phyloP scores from a whole-genome alignment of 1,140 invertebrate species.

The Bactericera cockerelli region DNA sequence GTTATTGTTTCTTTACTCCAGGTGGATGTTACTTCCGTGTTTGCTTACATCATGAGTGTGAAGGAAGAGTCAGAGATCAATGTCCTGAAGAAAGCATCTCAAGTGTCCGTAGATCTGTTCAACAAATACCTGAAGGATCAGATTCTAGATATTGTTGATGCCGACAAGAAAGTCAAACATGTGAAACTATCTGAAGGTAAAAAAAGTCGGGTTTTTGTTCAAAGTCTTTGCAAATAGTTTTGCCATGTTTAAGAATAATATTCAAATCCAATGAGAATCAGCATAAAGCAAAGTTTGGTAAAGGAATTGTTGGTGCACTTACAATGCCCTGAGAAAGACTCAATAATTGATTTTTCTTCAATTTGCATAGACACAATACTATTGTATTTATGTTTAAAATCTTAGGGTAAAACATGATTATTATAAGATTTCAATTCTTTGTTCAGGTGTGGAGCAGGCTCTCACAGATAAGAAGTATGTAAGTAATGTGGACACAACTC shows the following conservation, averaged over 20 bases:
- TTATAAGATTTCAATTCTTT: not conserved
- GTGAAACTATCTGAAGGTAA: conserved; percentile 73
- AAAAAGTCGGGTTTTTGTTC: too few species aligned
- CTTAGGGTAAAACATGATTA: too few species aligned
- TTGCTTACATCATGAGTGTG: conserved; percentile 78
- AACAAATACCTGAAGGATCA: conserved; percentile 93
- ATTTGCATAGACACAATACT: too few species aligned
- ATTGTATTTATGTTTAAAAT: too few species aligned
- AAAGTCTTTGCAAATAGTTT: too few species aligned
- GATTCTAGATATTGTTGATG: conserved; percentile 97
- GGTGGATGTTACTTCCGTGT: conserved; percentile 69
- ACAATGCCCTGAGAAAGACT: too few species aligned
- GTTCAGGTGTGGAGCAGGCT: conserved; percentile 61
- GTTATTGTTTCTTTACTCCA: conserved; percentile 28
- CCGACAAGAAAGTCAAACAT: conserved; percentile 91
- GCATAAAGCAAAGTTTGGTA: too few species aligned
- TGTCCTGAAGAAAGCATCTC: conserved; percentile 84
- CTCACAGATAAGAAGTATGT: conserved; percentile 90
- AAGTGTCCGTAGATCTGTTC: conserved; percentile 88
- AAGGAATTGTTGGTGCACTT: too few species aligned
- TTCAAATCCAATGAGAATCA: too few species aligned
- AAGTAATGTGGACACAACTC: conserved; percentile 63
- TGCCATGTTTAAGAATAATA: too few species aligned
- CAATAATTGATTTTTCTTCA: too few species aligned
- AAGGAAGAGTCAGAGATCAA: conserved; percentile 91